phyloP scores from a whole-genome alignment of 30 jellyfish, hydroid and myxozoan species.

The Aurelia coerulea region DNA sequence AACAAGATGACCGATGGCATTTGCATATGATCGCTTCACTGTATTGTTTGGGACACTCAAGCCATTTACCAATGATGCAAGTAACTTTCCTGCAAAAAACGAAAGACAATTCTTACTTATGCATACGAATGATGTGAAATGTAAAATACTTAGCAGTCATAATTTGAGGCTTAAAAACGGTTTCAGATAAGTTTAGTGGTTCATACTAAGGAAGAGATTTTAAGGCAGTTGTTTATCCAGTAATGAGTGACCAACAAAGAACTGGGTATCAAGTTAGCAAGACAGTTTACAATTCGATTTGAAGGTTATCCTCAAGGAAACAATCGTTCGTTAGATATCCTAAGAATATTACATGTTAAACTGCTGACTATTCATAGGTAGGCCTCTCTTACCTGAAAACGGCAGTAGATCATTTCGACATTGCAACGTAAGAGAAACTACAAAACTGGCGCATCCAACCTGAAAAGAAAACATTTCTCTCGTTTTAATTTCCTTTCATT shows the following conservation, averaged over 20 bases:
- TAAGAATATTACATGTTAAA: too few relatives aligned
- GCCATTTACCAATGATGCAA: slow-evolving; percentile 78
- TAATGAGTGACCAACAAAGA: too few relatives aligned
- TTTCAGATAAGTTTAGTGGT: too few relatives aligned
- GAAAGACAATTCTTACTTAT: too few relatives aligned
- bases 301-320: too few relatives aligned
- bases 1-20: slow-evolving; percentile 84
- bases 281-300: too few relatives aligned
- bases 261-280: too few relatives aligned
- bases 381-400: slow-evolving; percentile 69
- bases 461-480: neutral
- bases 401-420: slow-evolving; percentile 76
- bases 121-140: neutral
- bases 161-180: too few relatives aligned
- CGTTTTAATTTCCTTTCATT: too few relatives aligned
- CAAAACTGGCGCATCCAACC: slow-evolving; percentile 90
- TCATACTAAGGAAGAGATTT: too few relatives aligned
- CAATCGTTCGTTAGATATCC: too few relatives aligned
- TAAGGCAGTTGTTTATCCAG: too few relatives aligned
- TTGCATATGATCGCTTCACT: slow-evolving; percentile 76
- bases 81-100: slow-evolving; percentile 67
- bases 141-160: neutral
- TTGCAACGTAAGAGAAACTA: slow-evolving; percentile 67
- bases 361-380: neutral
- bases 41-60: slow-evolving; percentile 64